These are phyloP conservation scores for Ailurus styani DNA, from an alignment of 2,113 vertebrate species.

Conservation along the genomic window DNA sequence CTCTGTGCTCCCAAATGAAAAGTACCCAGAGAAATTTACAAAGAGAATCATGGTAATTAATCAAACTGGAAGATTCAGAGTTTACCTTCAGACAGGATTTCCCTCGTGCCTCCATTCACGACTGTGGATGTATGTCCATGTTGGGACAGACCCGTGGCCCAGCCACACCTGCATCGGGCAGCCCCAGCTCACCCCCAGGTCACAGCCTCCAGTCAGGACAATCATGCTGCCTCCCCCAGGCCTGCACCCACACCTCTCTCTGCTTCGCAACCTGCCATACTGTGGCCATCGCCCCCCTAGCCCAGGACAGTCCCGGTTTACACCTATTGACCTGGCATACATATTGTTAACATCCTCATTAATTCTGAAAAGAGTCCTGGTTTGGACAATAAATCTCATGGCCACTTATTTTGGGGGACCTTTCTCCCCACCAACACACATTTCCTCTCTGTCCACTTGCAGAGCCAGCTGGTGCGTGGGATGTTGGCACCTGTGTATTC, in stretches of 20 bases:
- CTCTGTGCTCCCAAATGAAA: too few species aligned
- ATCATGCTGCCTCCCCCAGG: accelerated
- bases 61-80: too few species aligned
- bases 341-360: background rate
- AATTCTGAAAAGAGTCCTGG: background rate
- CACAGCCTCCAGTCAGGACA: background rate
- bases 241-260: background rate
- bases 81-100: too few species aligned
- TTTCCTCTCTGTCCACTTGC: background rate
- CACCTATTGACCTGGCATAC: background rate
- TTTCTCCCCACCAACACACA: background rate
- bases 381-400: background rate
- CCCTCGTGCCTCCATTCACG: too few species aligned
- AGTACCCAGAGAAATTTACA: too few species aligned
- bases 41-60: too few species aligned
- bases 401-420: background rate
- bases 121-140: background rate
- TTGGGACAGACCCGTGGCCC: background rate
- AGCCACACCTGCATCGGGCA: background rate
- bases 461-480: too few species aligned
- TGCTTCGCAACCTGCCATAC: background rate
- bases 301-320: too few species aligned
- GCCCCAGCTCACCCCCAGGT: background rate
- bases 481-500: accelerated
- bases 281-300: accelerated